Percentiles rank a stretch among this genome's conserved stretches.
phyloP scores from a whole-genome alignment of 37 sponge, comb jelly and placozoan genomes.

The Trichoplax adhaerens region DNA sequence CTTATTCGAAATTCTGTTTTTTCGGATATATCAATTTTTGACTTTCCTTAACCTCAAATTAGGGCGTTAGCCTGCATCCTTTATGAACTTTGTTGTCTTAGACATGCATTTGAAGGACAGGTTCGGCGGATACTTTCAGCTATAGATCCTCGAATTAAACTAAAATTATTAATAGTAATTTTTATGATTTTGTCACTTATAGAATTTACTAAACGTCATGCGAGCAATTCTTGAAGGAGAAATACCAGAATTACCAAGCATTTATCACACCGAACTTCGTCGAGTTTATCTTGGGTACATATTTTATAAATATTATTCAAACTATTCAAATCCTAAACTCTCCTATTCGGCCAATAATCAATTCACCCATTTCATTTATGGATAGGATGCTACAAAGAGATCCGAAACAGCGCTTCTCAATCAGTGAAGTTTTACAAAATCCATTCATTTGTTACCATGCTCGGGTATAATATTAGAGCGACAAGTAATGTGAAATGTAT shows the following conservation, averaged over 20 bases:
- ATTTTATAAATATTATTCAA: not conserved
- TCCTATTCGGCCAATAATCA: not conserved
- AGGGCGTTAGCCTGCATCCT: slow-evolving; percentile 85
- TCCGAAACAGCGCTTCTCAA: slow-evolving; percentile 56
- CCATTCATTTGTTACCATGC: slow-evolving; percentile 50
- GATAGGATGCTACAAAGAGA: slow-evolving; percentile 75
- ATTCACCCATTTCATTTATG: not conserved
- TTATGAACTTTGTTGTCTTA: slow-evolving; percentile 78
- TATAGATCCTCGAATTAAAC: not conserved
- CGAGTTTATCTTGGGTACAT: slow-evolving; percentile 30
- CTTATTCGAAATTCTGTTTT: slow-evolving; percentile 3
- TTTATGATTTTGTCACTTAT: slow-evolving; percentile 3
- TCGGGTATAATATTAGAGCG: slow-evolving; percentile 25
- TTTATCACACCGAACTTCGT: slow-evolving; percentile 37
- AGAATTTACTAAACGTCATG: slow-evolving; percentile 72
- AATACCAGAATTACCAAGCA: slow-evolving; percentile 43
- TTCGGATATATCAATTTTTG: not conserved
- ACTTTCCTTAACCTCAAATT: not conserved
- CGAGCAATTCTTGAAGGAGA: slow-evolving; percentile 69
- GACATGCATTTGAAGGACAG: slow-evolving; percentile 71
- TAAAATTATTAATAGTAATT: slow-evolving; percentile 14
- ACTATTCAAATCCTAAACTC: slow-evolving; percentile 1
- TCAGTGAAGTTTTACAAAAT: slow-evolving; percentile 58
- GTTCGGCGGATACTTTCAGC: slow-evolving; percentile 12
- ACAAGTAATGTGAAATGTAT: not conserved